Evolutionary conservation across 2,113 vertebrate genomes (phyloP).

Genomic region (human (Homo sapiens)): DNA sequence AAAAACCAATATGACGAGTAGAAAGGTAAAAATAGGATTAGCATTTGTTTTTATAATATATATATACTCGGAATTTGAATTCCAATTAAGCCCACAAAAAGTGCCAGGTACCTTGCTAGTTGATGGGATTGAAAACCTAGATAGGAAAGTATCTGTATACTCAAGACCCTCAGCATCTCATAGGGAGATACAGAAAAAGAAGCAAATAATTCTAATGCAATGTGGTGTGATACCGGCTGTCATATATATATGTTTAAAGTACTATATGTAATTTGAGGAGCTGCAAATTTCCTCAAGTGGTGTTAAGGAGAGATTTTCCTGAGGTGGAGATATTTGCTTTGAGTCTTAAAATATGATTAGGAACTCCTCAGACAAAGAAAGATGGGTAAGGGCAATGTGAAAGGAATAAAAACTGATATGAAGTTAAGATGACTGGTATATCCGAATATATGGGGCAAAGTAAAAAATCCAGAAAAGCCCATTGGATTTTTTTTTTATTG

Average conservation of each 20-base stretch:
- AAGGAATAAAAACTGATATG: slow-evolving; percentile 68
- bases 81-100: background rate
- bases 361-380: background rate
- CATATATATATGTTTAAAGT: background rate
- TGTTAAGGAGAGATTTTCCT: background rate
- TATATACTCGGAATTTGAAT: background rate
- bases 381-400: slow-evolving; percentile 3
- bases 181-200: background rate
- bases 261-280: background rate
- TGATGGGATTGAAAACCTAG: background rate
- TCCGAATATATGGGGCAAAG: slow-evolving; percentile 76
- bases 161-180: background rate
- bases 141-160: background rate
- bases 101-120: background rate
- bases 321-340: background rate
- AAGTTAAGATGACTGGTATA: slow-evolving; percentile 73
- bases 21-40: slow-evolving; percentile 1
- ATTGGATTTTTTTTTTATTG: slow-evolving; percentile 78
- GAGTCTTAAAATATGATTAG: slow-evolving; percentile 42
- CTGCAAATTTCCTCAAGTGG: background rate
- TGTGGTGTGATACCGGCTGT: background rate
- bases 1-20: background rate
- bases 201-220: slow-evolving; percentile 20
- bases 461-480: slow-evolving; percentile 76
- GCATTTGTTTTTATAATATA: slow-evolving; percentile 36